These are phyloP conservation scores for Ictalurus punctatus DNA, from an alignment of 2,113 vertebrate species.

Conservation along the genomic window DNA sequence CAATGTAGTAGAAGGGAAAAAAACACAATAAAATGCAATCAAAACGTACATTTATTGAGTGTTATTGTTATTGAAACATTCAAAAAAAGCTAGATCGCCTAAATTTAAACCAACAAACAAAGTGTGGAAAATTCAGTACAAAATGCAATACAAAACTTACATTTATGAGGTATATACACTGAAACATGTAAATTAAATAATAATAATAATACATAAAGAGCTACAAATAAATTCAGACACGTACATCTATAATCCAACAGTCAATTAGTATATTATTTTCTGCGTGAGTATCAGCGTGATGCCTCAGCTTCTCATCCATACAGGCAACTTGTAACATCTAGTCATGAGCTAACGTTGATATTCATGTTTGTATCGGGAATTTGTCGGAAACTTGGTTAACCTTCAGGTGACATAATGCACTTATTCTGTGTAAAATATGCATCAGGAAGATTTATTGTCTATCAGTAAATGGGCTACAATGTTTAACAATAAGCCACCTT, in stretches of 20 bases:
- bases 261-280: background rate
- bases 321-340: conserved; percentile 20
- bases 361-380: conserved; percentile 59
- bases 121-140: background rate
- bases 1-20: background rate
- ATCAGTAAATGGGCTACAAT: conserved; percentile 67
- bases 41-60: background rate
- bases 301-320: background rate
- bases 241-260: background rate
- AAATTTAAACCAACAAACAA: background rate
- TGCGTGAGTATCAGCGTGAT: background rate
- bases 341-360: conserved; percentile 51
- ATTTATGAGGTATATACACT: too few species aligned
- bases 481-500: conserved; percentile 67
- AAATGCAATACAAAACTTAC: background rate
- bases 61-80: background rate
- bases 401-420: conserved; percentile 73
- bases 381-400: conserved; percentile 69
- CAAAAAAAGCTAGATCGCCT: background rate
- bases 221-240: background rate
- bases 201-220: too few species aligned
- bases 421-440: conserved; percentile 72
- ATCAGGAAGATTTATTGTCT: conserved; percentile 78
- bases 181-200: background rate
- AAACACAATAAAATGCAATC: background rate